A percentile compares a stretch with the other conserved stretches of the same genome.
Conservation (phyloP, 2,888 invertebrate genomes). For the Aelia acuminata region DNA sequence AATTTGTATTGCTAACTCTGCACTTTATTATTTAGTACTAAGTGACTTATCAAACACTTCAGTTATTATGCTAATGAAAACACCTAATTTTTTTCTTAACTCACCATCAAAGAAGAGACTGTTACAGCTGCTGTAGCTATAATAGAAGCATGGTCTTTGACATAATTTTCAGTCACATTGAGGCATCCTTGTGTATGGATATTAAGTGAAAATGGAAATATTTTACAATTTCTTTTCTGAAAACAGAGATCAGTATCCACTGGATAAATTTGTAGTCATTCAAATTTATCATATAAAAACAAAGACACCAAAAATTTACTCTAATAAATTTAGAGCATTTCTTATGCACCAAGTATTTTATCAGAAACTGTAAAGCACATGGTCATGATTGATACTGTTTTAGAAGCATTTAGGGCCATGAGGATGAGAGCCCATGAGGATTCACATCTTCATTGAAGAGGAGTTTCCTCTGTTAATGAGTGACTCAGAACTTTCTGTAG, state of each 20-base stretch:
- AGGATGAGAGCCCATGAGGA: no score
- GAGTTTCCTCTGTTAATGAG: no score
- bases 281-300: no score
- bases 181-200: constrained; percentile 84
- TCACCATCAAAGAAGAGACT: constrained; percentile 88
- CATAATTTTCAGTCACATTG: constrained; percentile 78
- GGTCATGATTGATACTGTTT: no score
- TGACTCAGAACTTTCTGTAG: no score
- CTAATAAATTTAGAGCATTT: no score
- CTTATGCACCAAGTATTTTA: no score
- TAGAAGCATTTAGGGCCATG: no score
- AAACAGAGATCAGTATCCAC: constrained; percentile 65
- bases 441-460: no score
- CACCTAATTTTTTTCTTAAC: neutral
- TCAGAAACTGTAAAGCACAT: no score
- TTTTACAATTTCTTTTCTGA: constrained; percentile 75
- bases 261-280: neutral
- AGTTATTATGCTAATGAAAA: neutral
- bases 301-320: no score
- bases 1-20: neutral
- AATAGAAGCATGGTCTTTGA: constrained; percentile 83
- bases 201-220: constrained; percentile 75
- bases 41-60: neutral
- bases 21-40: neutral
- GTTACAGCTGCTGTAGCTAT: constrained; percentile 86